A percentile compares a stretch with the other conserved stretches of the same genome.
phyloP scores from a whole-genome alignment of 2,888 invertebrate genomes.

The Acrobeloides nanus region DNA sequence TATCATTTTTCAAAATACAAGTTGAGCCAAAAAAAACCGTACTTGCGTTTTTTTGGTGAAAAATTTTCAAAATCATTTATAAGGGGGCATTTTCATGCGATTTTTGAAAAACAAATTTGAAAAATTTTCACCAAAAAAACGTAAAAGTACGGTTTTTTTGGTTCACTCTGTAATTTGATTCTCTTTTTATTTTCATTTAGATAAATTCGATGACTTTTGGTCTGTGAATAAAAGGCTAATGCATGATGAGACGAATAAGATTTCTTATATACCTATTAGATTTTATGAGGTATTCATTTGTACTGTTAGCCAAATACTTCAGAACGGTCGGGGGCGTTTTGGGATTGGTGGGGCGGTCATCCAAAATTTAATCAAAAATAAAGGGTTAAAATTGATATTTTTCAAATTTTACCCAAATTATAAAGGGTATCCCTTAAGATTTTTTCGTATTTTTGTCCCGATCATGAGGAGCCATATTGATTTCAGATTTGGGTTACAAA shows the following conservation, averaged over 20 bases:
- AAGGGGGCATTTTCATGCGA: no score
- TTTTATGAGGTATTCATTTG: conserved; percentile 19
- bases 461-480: no score
- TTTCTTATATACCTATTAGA: conserved; percentile 80
- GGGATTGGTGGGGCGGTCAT: no score
- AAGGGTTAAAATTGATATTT: no score
- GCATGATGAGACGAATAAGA: conserved; percentile 73
- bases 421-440: no score
- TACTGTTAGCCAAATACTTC: conserved; percentile 2
- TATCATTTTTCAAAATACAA: not conserved
- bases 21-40: conserved; percentile 1
- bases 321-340: no score
- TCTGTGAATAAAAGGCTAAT: conserved; percentile 87
- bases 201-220: conserved; percentile 99
- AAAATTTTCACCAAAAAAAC: no score
- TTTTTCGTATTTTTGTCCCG: no score
- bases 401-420: no score
- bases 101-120: no score
- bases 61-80: no score
- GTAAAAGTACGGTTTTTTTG: not conserved
- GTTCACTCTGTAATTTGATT: not conserved
- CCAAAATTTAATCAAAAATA: conserved; percentile 5
- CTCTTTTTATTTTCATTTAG: conserved; percentile 59
- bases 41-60: not conserved
- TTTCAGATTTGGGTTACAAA: no score